Evolutionary conservation across 2,113 vertebrate genomes (phyloP).

Genomic region (cattle (Bos taurus)): DNA sequence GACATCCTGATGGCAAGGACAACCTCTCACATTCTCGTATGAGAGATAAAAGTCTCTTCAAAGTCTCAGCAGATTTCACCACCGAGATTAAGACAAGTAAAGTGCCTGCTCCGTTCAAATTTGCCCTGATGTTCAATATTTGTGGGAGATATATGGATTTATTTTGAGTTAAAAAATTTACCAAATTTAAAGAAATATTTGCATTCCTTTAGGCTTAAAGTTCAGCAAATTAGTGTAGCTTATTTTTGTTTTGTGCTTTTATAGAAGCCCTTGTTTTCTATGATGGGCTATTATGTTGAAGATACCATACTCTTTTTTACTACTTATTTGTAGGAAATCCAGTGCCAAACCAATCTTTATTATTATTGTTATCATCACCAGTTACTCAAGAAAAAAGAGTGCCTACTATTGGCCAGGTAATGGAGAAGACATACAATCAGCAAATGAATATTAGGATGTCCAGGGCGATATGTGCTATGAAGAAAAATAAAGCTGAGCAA

Average conservation of each 20-base stretch:
- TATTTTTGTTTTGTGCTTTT: neutral
- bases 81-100: neutral
- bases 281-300: neutral
- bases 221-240: neutral
- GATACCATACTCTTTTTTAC: neutral
- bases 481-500: neutral
- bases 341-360: neutral
- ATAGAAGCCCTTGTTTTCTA: neutral
- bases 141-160: neutral
- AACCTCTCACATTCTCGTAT: neutral
- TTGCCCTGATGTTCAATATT: neutral
- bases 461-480: neutral
- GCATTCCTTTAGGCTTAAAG: neutral
- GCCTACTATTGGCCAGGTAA: neutral
- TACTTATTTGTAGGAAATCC: neutral
- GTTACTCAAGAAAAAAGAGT: neutral
- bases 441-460: neutral
- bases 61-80: neutral
- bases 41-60: neutral
- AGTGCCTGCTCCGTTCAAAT: neutral
- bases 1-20: accelerated
- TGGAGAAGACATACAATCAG: neutral
- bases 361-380: neutral
- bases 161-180: neutral
- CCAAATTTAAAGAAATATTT: neutral